Conservation (phyloP, 2,797 vertebrate genomes). For the Megaceryle alcyon region DNA sequence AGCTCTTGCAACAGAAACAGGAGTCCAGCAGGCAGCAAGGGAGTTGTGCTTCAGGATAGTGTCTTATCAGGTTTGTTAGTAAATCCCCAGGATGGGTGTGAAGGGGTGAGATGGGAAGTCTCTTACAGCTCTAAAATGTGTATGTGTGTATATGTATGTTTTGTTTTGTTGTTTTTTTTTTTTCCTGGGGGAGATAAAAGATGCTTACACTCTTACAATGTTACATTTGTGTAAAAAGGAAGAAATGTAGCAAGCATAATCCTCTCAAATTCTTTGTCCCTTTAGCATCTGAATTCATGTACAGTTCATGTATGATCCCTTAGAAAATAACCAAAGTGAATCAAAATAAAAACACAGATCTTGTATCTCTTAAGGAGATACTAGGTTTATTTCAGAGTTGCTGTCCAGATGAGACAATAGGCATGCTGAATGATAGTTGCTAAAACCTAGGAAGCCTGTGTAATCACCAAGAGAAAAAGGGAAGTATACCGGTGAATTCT, state of each 20-base stretch:
- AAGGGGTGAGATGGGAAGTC: background rate
- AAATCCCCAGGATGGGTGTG: background rate
- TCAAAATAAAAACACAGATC: background rate
- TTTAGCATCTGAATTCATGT: background rate
- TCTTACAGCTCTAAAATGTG: background rate
- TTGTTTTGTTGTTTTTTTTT: background rate
- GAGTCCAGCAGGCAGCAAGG: background rate
- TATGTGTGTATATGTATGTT: background rate
- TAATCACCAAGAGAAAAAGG: background rate
- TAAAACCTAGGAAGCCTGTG: background rate
- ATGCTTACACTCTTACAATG: background rate
- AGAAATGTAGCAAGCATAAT: background rate
- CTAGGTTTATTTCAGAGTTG: background rate
- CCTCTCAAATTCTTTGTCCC: background rate
- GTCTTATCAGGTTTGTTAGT: background rate
- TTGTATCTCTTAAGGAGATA: background rate
- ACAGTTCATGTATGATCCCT: background rate
- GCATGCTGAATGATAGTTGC: background rate
- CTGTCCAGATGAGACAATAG: background rate
- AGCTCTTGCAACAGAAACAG: background rate
- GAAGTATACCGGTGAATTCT: background rate
- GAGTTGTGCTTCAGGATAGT: background rate
- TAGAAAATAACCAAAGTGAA: background rate
- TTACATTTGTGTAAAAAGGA: background rate
- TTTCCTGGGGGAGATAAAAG: background rate